Percentiles rank a stretch among this genome's conserved stretches.
phyloP scores from a whole-genome alignment of 2,797 vertebrate genomes.

The Pitangus sulphuratus region DNA sequence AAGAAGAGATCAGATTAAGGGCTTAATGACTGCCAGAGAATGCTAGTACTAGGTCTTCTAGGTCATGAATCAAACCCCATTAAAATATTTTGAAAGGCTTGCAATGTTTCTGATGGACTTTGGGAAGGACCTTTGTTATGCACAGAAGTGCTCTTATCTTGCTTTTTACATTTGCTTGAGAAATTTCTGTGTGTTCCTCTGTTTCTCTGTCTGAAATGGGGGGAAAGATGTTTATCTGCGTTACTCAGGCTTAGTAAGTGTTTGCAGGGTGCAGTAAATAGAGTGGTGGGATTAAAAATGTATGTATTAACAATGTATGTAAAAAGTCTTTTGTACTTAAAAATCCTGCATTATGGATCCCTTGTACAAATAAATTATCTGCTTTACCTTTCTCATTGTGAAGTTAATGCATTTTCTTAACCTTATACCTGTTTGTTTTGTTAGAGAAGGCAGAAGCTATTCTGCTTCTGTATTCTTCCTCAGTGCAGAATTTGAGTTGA shows the following conservation, averaged over 20 bases:
- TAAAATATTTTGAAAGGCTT: slow-evolving; percentile 1
- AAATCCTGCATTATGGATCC: background rate
- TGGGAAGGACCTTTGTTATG: background rate
- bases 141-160: background rate
- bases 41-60: background rate
- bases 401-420: slow-evolving; percentile 46
- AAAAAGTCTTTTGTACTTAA: slow-evolving; percentile 9
- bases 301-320: background rate
- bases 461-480: background rate
- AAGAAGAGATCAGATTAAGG: background rate
- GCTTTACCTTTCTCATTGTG: slow-evolving; percentile 4
- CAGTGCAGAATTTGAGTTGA: background rate
- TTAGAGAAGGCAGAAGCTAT: slow-evolving; percentile 5
- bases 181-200: background rate
- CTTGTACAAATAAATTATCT: slow-evolving; percentile 16
- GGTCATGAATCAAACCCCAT: background rate
- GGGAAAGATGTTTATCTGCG: background rate
- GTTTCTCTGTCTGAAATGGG: background rate
- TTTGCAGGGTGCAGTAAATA: background rate
- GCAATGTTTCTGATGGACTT: background rate
- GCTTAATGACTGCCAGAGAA: background rate
- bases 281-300: background rate
- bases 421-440: slow-evolving; percentile 14
- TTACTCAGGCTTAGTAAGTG: background rate
- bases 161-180: background rate